These are phyloP conservation scores for Thera britannica DNA, from an alignment of 2,888 invertebrate genomes.

Conservation along the genomic window DNA sequence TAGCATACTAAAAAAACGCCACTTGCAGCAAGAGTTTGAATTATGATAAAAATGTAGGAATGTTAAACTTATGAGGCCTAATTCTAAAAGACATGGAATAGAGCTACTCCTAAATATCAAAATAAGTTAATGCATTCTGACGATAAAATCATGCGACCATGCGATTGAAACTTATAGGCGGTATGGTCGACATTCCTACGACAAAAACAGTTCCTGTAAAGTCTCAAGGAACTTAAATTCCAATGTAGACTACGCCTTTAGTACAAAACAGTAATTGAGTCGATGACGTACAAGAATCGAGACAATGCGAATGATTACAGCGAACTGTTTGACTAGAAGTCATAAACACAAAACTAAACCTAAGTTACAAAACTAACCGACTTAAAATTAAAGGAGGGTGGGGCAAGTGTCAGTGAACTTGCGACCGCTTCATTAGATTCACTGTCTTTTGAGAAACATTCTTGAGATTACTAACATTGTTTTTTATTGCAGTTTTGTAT, in stretches of 20 bases:
- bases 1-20: not conserved
- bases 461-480: conserved; percentile 7
- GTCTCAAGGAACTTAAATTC: not conserved
- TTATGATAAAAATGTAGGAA: not conserved
- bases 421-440: conserved; percentile 50
- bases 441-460: conserved; percentile 15
- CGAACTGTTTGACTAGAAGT: conserved; percentile 31
- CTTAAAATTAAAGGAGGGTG: conserved; percentile 65
- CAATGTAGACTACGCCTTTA: not conserved
- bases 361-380: conserved; percentile 47
- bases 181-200: conserved; percentile 8
- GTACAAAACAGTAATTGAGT: not conserved
- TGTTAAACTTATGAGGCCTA: not conserved
- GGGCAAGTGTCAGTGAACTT: conserved; percentile 60
- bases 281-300: not conserved
- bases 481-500: not conserved
- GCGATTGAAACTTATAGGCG: conserved; percentile 13
- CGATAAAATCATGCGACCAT: conserved; percentile 1
- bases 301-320: not conserved
- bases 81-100: not conserved
- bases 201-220: conserved; percentile 4
- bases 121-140: not conserved
- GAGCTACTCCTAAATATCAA: not conserved
- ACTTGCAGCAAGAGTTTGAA: not conserved
- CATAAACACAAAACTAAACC: conserved; percentile 47